A percentile compares a stretch with the other conserved stretches of the same genome.
phyloP scores from a whole-genome alignment of 1,140 invertebrate genomes.

The Brachionus paranguensis region DNA sequence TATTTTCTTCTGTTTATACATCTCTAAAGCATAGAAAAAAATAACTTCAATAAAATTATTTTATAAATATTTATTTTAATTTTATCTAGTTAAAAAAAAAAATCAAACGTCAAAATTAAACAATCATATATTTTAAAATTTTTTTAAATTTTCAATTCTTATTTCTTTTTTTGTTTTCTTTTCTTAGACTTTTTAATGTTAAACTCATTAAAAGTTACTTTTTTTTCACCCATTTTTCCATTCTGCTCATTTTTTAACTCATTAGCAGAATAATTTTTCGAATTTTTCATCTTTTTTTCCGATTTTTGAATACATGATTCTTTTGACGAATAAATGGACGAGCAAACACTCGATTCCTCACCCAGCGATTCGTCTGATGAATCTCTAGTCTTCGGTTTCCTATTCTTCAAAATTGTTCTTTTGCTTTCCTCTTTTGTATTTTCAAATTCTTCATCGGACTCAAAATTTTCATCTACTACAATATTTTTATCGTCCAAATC shows the following conservation, averaged over 20 bases:
- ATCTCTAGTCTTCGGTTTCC: background rate
- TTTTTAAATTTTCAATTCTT: background rate
- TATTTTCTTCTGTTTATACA: too few relatives aligned
- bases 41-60: too few relatives aligned
- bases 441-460: background rate
- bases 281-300: background rate
- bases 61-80: too few relatives aligned
- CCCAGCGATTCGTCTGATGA: background rate
- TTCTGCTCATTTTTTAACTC: background rate
- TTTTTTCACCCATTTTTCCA: background rate
- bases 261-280: background rate
- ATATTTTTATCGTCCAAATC: background rate
- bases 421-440: background rate
- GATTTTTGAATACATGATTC: background rate
- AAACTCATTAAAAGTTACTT: background rate
- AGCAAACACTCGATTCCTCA: background rate
- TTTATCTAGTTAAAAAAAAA: background rate
- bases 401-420: background rate
- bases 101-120: background rate
- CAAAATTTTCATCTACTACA: slow-evolving; percentile 15
- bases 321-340: background rate
- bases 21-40: too few relatives aligned
- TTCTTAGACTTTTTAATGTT: background rate
- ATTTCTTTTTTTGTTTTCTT: background rate
- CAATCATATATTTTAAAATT: background rate